Conservation (phyloP, 2,113 vertebrate genomes). For the Lycocorax pyrrhopterus region DNA sequence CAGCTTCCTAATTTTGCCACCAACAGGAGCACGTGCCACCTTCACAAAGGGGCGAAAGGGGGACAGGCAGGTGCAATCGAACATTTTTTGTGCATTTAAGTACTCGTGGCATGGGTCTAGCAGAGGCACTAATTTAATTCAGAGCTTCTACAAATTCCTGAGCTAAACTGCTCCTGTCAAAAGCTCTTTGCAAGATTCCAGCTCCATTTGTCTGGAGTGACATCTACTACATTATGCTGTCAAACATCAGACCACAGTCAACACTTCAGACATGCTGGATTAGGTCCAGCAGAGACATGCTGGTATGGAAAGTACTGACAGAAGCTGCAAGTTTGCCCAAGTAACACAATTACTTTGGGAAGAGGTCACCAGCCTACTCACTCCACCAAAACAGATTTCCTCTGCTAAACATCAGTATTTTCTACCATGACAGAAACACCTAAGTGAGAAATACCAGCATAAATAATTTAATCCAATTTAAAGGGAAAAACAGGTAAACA, state of each 20-base stretch:
- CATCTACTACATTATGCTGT: not conserved
- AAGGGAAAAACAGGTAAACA: not conserved
- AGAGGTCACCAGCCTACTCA: not conserved
- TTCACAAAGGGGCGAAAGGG: not conserved
- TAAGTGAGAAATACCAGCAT: not conserved
- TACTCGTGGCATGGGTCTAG: not conserved
- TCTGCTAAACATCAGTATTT: not conserved
- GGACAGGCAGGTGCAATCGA: not conserved
- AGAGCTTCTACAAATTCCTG: not conserved
- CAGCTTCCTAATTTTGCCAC: not conserved
- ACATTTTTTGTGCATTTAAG: not conserved
- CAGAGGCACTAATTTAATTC: not conserved
- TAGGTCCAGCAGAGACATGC: not conserved
- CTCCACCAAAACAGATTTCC: not conserved
- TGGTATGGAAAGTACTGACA: not conserved
- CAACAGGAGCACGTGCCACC: not conserved
- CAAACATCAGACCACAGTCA: conserved; percentile 12
- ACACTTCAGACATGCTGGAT: not conserved
- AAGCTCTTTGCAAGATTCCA: not conserved
- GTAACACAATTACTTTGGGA: not conserved
- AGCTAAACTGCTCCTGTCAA: not conserved
- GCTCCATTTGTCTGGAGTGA: not conserved
- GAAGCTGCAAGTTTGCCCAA: not conserved
- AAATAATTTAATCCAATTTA: not conserved
- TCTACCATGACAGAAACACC: not conserved